phyloP scores from a whole-genome alignment of 2,888 invertebrate genomes.

The Tetragonisca angustula region DNA sequence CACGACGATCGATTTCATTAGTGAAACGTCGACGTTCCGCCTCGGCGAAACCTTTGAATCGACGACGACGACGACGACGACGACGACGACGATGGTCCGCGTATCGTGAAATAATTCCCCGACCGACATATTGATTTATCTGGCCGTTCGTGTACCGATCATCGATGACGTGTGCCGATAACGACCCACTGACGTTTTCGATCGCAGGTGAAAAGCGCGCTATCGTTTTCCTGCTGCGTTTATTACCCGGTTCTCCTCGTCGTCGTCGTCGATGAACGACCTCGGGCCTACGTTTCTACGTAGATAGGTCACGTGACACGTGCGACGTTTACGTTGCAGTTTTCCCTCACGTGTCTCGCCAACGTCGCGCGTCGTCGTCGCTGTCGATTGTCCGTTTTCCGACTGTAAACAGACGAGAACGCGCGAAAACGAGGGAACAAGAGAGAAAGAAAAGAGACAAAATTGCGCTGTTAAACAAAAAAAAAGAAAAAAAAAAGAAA shows the following conservation, averaged over 20 bases:
- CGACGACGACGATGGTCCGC: neutral
- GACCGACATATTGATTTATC: slow-evolving; percentile 41
- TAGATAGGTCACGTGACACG: slow-evolving; percentile 64
- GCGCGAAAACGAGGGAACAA: too few relatives aligned
- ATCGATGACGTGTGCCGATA: slow-evolving; percentile 59
- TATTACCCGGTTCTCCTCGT: neutral
- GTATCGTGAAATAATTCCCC: slow-evolving; percentile 42
- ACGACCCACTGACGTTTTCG: slow-evolving; percentile 22
- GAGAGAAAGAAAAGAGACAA: neutral
- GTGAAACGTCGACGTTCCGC: slow-evolving; percentile 50
- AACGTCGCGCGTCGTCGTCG: slow-evolving; percentile 65
- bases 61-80: too few relatives aligned
- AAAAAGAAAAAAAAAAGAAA: neutral
- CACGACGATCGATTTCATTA: slow-evolving; percentile 67
- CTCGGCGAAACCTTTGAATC: slow-evolving; percentile 53
- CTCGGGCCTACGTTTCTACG: slow-evolving; percentile 53
- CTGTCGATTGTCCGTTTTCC: slow-evolving; percentile 25
- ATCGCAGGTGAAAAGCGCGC: slow-evolving; percentile 20
- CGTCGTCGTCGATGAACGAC: slow-evolving; percentile 45
- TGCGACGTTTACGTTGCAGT: slow-evolving; percentile 62
- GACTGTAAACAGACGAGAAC: neutral
- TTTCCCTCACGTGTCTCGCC: slow-evolving; percentile 62
- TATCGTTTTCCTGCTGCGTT: slow-evolving; percentile 38
- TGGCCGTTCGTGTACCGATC: slow-evolving; percentile 7
- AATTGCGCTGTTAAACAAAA: neutral